A percentile compares a stretch with the other conserved stretches of the same genome.
Evolutionary conservation across 2,797 vertebrate species (phyloP).

Genomic region (Hirundo rustica): DNA sequence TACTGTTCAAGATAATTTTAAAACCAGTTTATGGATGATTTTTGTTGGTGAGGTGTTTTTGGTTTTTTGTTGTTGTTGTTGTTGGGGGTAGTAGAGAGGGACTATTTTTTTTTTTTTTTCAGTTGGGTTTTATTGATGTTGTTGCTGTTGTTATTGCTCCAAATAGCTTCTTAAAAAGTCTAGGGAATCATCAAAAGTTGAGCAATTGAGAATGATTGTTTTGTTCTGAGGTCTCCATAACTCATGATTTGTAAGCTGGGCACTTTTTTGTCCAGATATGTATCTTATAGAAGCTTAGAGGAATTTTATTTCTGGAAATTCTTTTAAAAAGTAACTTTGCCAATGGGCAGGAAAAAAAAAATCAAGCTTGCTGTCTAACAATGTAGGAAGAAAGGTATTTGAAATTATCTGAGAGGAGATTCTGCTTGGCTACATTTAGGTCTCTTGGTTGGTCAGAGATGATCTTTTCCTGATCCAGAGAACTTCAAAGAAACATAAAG

Average conservation of each 20-base stretch:
- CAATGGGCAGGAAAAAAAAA: background rate
- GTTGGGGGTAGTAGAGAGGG: accelerated
- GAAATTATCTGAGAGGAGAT: background rate
- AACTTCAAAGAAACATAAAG: background rate
- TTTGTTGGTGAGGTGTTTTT: too few relatives aligned
- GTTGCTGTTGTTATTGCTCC: background rate
- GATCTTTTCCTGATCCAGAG: background rate
- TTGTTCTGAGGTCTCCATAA: background rate
- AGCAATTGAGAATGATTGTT: background rate
- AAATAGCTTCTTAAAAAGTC: background rate
- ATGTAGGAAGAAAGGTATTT: background rate
- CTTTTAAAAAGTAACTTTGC: background rate
- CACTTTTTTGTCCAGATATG: background rate
- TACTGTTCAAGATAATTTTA: background rate
- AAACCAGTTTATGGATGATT: accelerated
- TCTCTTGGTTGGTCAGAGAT: background rate
- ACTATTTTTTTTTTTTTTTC: background rate
- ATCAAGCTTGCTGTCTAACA: background rate
- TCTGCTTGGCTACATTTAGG: background rate
- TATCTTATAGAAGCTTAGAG: background rate
- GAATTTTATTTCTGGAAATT: background rate
- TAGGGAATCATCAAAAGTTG: background rate
- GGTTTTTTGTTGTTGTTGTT: too few relatives aligned
- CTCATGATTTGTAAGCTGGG: background rate
- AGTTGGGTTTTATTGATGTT: background rate